phyloP scores from a whole-genome alignment of 64 coral and sea anemone species.

The Pocillopora damicornis region DNA sequence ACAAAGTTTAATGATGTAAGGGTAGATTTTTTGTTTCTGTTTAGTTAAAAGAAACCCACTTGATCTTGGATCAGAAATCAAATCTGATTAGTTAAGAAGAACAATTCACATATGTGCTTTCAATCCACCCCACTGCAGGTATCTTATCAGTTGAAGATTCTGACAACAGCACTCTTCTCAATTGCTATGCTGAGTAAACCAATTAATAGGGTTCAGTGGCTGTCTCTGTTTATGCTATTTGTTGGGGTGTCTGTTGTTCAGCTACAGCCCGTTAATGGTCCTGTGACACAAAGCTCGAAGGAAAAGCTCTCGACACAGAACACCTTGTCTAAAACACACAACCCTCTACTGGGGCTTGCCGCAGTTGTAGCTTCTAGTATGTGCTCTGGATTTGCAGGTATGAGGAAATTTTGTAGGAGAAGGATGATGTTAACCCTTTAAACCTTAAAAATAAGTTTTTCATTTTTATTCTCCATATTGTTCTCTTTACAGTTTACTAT shows the following conservation, averaged over 20 bases:
- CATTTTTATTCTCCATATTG: too few relatives aligned
- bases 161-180: conserved; percentile 94
- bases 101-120: too few relatives aligned
- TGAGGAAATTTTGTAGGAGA: background rate
- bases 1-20: too few relatives aligned
- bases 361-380: conserved; percentile 85
- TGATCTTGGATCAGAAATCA: too few relatives aligned
- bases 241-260: conserved; percentile 92
- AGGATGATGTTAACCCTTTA: background rate
- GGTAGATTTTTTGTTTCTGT: too few relatives aligned
- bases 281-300: background rate
- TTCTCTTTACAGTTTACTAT: too few relatives aligned
- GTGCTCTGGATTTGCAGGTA: conserved; percentile 99
- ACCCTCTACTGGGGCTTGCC: conserved; percentile 58
- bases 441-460: background rate
- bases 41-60: too few relatives aligned
- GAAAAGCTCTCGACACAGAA: background rate
- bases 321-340: conserved; percentile 31
- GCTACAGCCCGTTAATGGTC: conserved; percentile 52
- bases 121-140: conserved; percentile 41
- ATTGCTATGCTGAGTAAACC: conserved; percentile 82
- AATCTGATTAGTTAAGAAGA: too few relatives aligned
- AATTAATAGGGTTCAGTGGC: conserved; percentile 83
- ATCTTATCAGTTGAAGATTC: conserved; percentile 89
- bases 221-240: conserved; percentile 85